Conservation (phyloP, 1,140 invertebrate species). For the Bombus ignitus region DNA sequence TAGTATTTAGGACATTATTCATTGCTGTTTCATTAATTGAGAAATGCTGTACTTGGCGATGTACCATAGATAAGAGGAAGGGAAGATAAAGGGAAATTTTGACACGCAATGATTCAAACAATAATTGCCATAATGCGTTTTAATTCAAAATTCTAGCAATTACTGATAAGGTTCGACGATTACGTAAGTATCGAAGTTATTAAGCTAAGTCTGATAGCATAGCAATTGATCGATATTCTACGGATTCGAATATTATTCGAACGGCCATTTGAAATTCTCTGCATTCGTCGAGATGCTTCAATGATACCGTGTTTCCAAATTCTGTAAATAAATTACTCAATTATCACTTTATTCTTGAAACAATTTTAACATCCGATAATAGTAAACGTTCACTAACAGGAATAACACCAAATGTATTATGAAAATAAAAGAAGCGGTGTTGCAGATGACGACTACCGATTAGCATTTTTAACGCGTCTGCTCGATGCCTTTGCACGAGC, state of each 20-base stretch:
- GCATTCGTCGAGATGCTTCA: too few relatives aligned
- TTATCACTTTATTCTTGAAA: neutral
- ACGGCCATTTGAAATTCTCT: neutral
- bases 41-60: neutral
- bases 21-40: neutral
- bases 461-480: slow-evolving; percentile 29
- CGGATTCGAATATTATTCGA: neutral
- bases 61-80: neutral
- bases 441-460: neutral
- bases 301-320: neutral
- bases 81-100: neutral
- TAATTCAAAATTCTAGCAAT: neutral
- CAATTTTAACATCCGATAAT: neutral
- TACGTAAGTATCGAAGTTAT: neutral
- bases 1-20: neutral
- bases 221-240: neutral
- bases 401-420: neutral
- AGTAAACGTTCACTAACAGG: neutral
- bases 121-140: neutral
- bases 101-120: neutral
- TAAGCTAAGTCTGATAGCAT: neutral
- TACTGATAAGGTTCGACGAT: neutral
- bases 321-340: neutral
- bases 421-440: neutral
- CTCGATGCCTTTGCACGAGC: neutral